Conservation (phyloP, 1,140 invertebrate genomes). For the Asobara japonica region DNA sequence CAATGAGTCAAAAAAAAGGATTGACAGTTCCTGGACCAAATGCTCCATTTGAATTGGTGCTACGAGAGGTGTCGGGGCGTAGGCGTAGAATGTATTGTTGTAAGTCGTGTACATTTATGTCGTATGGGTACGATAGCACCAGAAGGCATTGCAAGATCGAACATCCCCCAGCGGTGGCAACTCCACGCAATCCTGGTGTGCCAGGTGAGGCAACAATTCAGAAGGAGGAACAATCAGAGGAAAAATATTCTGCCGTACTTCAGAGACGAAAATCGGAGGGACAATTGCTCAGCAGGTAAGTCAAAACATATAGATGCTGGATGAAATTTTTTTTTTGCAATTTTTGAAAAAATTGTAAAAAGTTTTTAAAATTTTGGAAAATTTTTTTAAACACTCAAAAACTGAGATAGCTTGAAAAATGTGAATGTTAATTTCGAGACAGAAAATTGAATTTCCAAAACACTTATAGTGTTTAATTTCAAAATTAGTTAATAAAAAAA, state of each 20-base stretch:
- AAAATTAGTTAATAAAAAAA: no score
- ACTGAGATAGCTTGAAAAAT: no score
- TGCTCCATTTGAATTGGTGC: not conserved
- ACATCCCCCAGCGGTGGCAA: not conserved
- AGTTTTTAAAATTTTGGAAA: no score
- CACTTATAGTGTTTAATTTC: no score
- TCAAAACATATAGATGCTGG: no score
- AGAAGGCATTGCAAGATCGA: not conserved
- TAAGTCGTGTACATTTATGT: not conserved
- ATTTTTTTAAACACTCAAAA: no score
- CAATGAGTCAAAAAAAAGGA: not conserved
- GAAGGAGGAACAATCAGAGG: not conserved
- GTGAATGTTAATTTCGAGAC: no score
- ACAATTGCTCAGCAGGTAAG: not conserved
- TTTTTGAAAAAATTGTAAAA: no score
- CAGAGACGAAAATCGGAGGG: not conserved
- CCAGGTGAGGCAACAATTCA: not conserved
- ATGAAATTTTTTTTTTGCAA: no score
- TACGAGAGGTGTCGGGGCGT: not conserved
- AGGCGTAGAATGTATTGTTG: not conserved
- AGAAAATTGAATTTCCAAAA: no score
- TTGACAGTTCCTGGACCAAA: not conserved
- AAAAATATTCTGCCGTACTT: constrained; percentile 11
- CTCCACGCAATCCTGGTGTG: not conserved
- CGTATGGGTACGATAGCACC: not conserved